These are phyloP conservation scores for Colostygia pectinataria DNA, from an alignment of 2,888 invertebrate species.

Conservation along the genomic window DNA sequence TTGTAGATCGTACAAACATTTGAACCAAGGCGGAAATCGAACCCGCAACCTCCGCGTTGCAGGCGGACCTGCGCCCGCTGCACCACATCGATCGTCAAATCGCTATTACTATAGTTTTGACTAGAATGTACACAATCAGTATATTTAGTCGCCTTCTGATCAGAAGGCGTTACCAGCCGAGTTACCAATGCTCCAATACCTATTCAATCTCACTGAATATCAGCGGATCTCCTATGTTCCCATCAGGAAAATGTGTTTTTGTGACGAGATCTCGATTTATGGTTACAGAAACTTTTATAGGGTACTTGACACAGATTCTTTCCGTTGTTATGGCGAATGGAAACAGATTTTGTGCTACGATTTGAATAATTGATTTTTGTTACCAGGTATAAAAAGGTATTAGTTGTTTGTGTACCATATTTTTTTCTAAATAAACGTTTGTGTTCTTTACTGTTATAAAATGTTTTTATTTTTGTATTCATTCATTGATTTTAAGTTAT, in stretches of 20 bases:
- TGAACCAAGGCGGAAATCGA: too few species aligned
- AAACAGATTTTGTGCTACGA: slow-evolving; percentile 17
- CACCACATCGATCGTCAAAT: too few species aligned
- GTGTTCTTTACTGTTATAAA: too few species aligned
- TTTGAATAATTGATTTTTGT: slow-evolving; percentile 18
- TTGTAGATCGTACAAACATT: too few species aligned
- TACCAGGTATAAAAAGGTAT: not conserved
- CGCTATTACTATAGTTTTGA: too few species aligned
- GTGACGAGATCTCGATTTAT: slow-evolving; percentile 30
- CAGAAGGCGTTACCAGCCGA: slow-evolving; percentile 1
- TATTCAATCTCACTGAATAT: slow-evolving; percentile 26
- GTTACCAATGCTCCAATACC: slow-evolving; percentile 18
- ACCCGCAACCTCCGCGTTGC: too few species aligned
- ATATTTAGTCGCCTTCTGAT: not conserved
- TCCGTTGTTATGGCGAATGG: slow-evolving; percentile 11
- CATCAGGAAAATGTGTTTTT: slow-evolving; percentile 29
- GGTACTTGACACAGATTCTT: slow-evolving; percentile 32
- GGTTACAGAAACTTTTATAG: slow-evolving; percentile 33
- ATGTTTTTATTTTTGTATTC: too few species aligned
- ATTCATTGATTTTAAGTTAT: too few species aligned
- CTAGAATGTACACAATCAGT: too few species aligned
- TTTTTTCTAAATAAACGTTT: too few species aligned
- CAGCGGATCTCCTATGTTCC: slow-evolving; percentile 20
- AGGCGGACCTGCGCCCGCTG: too few species aligned
- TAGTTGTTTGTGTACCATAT: too few species aligned